Evolutionary conservation across 1,140 invertebrate genomes (phyloP).

Genomic region (Agrilus planipennis): DNA sequence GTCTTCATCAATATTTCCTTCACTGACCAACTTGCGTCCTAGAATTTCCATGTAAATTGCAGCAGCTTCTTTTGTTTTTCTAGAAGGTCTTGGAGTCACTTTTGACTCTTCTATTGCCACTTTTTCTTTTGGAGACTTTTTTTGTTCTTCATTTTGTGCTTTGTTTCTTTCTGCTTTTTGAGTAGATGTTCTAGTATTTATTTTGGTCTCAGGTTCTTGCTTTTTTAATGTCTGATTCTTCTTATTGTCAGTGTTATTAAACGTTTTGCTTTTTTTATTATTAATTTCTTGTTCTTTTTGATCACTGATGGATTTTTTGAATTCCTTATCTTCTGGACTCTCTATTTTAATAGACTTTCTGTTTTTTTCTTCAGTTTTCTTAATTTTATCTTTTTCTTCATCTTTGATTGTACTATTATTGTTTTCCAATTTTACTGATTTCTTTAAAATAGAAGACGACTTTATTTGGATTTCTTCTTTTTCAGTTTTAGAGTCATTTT

Average conservation of each 20-base stretch:
- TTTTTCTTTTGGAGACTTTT: too few relatives aligned
- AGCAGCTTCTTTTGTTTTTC: conserved; percentile 65
- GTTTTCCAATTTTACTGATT: conserved; percentile 7
- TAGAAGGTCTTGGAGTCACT: conserved; percentile 38
- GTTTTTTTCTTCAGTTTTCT: background rate
- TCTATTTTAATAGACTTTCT: background rate
- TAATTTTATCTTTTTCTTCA: conserved; percentile 3
- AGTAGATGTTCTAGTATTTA: too few relatives aligned
- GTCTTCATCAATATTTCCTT: conserved; percentile 45
- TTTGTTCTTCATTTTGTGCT: conserved; percentile 3
- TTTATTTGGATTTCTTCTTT: background rate
- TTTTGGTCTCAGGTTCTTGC: conserved; percentile 5
- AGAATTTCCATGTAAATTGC: conserved; percentile 64
- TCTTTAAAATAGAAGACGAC: background rate
- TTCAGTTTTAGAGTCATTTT: conserved; percentile 7
- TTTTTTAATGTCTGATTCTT: background rate
- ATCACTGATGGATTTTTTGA: background rate
- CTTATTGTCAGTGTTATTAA: background rate
- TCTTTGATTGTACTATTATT: conserved; percentile 5
- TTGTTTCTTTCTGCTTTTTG: too few relatives aligned
- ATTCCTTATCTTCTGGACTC: background rate
- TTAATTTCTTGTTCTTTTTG: background rate
- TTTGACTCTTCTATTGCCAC: conserved; percentile 10
- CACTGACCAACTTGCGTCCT: conserved; percentile 49
- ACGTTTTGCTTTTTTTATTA: background rate